These are phyloP conservation scores for Fissipunctia ypsillon DNA, from an alignment of 2,888 invertebrate genomes.

Conservation along the genomic window DNA sequence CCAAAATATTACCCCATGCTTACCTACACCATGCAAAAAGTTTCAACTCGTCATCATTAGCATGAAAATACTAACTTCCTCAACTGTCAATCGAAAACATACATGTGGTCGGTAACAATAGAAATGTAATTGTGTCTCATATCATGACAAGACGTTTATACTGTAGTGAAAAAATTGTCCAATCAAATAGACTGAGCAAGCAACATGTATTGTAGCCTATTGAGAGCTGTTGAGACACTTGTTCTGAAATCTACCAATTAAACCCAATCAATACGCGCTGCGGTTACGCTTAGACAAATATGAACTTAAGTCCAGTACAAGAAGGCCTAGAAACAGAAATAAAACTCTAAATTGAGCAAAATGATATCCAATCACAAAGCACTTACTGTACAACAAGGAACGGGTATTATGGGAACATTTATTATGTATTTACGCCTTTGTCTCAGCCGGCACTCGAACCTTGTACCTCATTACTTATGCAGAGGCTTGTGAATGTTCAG, in stretches of 20 bases:
- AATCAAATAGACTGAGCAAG: background rate
- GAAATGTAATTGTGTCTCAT: too few relatives aligned
- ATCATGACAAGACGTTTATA: too few relatives aligned
- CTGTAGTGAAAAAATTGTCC: background rate
- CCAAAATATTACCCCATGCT: background rate
- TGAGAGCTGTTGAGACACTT: background rate
- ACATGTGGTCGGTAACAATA: too few relatives aligned
- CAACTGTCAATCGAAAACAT: too few relatives aligned
- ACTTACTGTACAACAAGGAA: conserved; percentile 25
- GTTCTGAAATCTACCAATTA: background rate
- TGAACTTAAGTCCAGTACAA: background rate
- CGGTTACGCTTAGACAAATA: background rate
- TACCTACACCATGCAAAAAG: background rate
- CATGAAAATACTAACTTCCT: too few relatives aligned
- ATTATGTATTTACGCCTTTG: conserved; percentile 52
- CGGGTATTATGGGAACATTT: conserved; percentile 45
- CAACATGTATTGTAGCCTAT: background rate
- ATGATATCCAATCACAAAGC: conserved; percentile 22
- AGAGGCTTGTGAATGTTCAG: conserved; percentile 43
- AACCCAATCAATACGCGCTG: too few relatives aligned
- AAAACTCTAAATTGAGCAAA: conserved; percentile 26
- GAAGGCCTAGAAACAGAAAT: background rate
- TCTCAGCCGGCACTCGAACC: conserved; percentile 41
- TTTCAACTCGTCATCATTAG: background rate
- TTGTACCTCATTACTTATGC: conserved; percentile 52